A percentile compares a stretch with the other conserved stretches of the same genome.
phyloP scores from a whole-genome alignment of 2,113 vertebrate genomes.

The Maylandia zebra region DNA sequence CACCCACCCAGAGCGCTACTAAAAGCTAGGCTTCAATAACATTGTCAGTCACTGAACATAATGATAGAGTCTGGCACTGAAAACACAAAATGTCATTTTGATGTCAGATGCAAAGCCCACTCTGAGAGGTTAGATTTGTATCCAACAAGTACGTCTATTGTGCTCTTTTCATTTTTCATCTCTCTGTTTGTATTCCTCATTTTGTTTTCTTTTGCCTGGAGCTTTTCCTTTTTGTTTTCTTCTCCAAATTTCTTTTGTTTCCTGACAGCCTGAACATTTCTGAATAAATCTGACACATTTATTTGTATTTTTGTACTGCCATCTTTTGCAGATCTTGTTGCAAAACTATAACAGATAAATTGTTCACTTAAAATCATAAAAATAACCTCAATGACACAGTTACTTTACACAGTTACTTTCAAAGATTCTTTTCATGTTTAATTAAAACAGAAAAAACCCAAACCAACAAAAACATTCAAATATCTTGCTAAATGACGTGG shows the following conservation, averaged over 20 bases:
- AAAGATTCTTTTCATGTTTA: not conserved
- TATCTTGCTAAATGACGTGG: not conserved
- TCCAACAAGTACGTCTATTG: not conserved
- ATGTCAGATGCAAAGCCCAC: not conserved
- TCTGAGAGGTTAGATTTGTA: not conserved
- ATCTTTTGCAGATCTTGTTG: not conserved
- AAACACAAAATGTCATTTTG: not conserved
- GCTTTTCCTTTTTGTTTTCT: not conserved
- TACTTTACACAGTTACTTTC: not conserved
- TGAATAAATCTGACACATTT: not conserved
- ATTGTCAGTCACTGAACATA: constrained; percentile 15
- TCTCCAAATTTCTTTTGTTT: not conserved
- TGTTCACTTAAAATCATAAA: not conserved
- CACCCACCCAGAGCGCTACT: not conserved
- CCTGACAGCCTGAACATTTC: not conserved
- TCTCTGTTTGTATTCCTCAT: not conserved
- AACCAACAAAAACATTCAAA: not conserved
- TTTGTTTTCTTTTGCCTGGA: not conserved
- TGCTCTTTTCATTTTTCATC: not conserved
- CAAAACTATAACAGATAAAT: not conserved
- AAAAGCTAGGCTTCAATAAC: not conserved
- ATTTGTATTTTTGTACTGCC: not conserved
- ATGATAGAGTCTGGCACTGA: constrained; percentile 6
- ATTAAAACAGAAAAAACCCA: not conserved
- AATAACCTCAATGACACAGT: not conserved